These are phyloP conservation scores for Drosophila lowei DNA, from an alignment of 1,140 invertebrate genomes.

Conservation along the genomic window DNA sequence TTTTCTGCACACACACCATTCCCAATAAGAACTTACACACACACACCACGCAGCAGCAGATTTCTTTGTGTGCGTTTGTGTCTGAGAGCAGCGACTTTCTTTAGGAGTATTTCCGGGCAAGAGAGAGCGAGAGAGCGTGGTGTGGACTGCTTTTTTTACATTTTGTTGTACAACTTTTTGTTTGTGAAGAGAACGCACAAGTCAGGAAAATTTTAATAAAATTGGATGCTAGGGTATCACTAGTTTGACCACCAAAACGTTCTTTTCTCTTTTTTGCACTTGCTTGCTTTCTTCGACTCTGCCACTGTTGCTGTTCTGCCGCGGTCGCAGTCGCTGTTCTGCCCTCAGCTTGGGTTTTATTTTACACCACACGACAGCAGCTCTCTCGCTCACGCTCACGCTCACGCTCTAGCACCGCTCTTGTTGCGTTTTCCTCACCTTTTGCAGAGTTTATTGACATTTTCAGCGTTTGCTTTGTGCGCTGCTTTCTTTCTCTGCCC, in stretches of 20 bases:
- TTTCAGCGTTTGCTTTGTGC: conserved; percentile 78
- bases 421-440: conserved; percentile 80
- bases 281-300: conserved; percentile 68
- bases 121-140: conserved; percentile 10
- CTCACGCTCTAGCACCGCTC: conserved; percentile 44
- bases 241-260: too few species aligned
- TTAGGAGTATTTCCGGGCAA: too few species aligned
- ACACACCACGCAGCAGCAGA: conserved; percentile 24
- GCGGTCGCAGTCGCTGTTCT: too few species aligned
- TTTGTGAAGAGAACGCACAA: too few species aligned
- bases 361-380: conserved; percentile 54
- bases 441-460: conserved; percentile 81
- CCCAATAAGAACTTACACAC: conserved; percentile 67
- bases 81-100: not conserved
- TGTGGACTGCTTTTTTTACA: conserved; percentile 35
- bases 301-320: conserved; percentile 1
- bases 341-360: conserved; percentile 49
- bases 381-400: too few species aligned
- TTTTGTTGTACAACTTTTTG: too few species aligned
- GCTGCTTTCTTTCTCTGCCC: conserved; percentile 68
- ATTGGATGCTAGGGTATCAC: too few species aligned
- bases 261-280: conserved; percentile 50
- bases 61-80: conserved; percentile 38
- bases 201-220: too few species aligned
- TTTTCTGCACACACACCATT: conserved; percentile 42